A percentile compares a stretch with the other conserved stretches of the same genome.
Evolutionary conservation across 2,113 vertebrate genomes (phyloP).

Genomic region (Upupa epops): DNA sequence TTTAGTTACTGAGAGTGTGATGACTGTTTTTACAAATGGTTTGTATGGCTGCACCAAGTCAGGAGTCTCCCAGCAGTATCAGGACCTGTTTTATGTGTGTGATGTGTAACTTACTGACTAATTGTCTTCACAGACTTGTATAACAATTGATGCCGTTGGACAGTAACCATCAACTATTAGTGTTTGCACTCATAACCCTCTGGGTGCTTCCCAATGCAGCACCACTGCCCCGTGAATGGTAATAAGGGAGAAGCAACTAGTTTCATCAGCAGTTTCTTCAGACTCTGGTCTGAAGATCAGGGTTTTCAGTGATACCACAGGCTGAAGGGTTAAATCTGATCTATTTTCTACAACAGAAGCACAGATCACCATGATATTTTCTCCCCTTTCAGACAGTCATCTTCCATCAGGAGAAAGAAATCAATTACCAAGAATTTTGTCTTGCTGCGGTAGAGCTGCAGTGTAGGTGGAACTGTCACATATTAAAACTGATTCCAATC

Average conservation of each 20-base stretch:
- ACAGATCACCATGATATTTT: background rate
- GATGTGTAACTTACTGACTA: background rate
- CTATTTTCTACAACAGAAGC: background rate
- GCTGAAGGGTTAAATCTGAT: background rate
- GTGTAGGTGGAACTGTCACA: slow-evolving; percentile 27
- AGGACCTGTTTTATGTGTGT: background rate
- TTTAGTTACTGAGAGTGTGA: background rate
- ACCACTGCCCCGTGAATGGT: background rate
- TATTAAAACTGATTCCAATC: slow-evolving; percentile 23
- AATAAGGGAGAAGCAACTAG: background rate
- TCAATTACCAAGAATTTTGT: background rate
- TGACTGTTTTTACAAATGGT: background rate
- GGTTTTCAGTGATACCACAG: background rate
- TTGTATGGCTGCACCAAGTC: background rate
- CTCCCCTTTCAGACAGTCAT: background rate
- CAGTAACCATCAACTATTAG: background rate
- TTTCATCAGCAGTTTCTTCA: background rate
- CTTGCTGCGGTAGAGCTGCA: slow-evolving; percentile 12
- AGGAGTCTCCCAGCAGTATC: background rate
- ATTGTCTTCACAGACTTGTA: background rate
- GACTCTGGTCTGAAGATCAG: background rate
- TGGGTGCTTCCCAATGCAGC: background rate
- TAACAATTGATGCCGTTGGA: background rate
- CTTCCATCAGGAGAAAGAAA: background rate
- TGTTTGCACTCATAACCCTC: background rate